Percentiles rank a stretch among this genome's conserved stretches.
Evolutionary conservation across 2,113 vertebrate genomes (phyloP).

Genomic region (Excalfactoria chinensis): DNA sequence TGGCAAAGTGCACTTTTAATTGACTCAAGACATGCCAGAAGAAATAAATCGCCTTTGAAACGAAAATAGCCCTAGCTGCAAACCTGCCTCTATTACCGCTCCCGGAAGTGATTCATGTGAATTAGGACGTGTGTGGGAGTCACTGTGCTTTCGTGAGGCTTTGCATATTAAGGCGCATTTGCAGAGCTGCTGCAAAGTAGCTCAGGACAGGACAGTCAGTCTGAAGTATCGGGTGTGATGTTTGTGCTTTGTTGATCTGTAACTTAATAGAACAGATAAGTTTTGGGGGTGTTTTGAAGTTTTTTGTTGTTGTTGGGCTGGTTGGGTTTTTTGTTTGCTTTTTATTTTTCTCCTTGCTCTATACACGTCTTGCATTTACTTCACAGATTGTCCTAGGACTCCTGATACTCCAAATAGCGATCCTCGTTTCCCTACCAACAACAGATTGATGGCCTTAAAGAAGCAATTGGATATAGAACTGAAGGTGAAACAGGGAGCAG

Average conservation of each 20-base stretch:
- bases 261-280: background rate
- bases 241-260: background rate
- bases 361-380: conserved; percentile 15
- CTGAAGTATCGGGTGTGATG: background rate
- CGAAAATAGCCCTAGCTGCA: background rate
- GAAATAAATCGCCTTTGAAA: conserved; percentile 21
- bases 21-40: background rate
- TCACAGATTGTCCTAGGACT: conserved; percentile 92
- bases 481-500: conserved; percentile 98
- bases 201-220: background rate
- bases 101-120: conserved; percentile 48
- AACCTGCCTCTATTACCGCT: background rate
- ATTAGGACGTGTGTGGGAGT: conserved; percentile 43
- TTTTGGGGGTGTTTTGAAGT: background rate
- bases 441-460: conserved; percentile 91
- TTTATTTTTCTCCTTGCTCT: background rate
- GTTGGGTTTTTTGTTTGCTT: background rate
- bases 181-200: conserved; percentile 17
- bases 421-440: conserved; percentile 86
- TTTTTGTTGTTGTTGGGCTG: background rate
- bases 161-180: conserved; percentile 49
- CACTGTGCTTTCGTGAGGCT: conserved; percentile 6
- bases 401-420: conserved; percentile 95
- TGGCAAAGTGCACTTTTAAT: conserved; percentile 5
- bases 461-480: conserved; percentile 97